Conservation (phyloP, 2,888 invertebrate species). For the Brachyopa scutellaris region DNA sequence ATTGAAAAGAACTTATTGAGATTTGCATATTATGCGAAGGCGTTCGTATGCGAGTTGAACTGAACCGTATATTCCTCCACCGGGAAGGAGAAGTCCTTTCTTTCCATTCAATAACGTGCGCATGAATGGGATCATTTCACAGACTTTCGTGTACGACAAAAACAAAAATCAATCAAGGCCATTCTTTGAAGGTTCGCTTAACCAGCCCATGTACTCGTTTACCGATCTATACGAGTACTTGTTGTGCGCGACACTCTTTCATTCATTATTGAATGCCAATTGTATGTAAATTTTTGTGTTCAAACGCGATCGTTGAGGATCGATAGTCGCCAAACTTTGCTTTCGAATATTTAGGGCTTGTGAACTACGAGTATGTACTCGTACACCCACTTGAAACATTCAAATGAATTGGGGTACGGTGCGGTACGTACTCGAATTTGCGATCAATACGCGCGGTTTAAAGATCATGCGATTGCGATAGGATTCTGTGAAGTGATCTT, state of each 20-base stretch:
- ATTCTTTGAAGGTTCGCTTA: conserved; percentile 11
- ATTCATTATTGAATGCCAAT: conserved; percentile 56
- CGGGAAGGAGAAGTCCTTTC: conserved; percentile 47
- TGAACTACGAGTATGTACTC: too few relatives aligned
- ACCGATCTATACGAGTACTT: too few relatives aligned
- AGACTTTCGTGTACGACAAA: conserved; percentile 4
- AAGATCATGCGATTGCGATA: too few relatives aligned
- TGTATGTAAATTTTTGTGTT: conserved; percentile 48
- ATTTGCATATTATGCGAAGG: conserved; percentile 79
- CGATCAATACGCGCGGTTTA: too few relatives aligned
- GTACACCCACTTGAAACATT: conserved; percentile 28
- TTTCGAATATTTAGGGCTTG: conserved; percentile 23
- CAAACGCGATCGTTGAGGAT: conserved; percentile 34
- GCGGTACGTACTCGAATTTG: too few relatives aligned
- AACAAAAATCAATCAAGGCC: conserved; percentile 55
- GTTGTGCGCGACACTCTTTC: conserved; percentile 19
- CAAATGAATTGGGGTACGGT: too few relatives aligned
- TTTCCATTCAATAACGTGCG: conserved; percentile 49
- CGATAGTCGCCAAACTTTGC: conserved; percentile 49
- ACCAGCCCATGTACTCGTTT: too few relatives aligned
- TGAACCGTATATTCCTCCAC: conserved; percentile 13
- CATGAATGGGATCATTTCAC: conserved; percentile 57
- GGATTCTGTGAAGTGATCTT: conserved; percentile 1
- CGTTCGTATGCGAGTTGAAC: too few relatives aligned
- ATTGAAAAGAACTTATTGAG: conserved; percentile 77